These are phyloP conservation scores for Drosophila tripunctata DNA, from an alignment of 2,888 invertebrate species.

Conservation along the genomic window DNA sequence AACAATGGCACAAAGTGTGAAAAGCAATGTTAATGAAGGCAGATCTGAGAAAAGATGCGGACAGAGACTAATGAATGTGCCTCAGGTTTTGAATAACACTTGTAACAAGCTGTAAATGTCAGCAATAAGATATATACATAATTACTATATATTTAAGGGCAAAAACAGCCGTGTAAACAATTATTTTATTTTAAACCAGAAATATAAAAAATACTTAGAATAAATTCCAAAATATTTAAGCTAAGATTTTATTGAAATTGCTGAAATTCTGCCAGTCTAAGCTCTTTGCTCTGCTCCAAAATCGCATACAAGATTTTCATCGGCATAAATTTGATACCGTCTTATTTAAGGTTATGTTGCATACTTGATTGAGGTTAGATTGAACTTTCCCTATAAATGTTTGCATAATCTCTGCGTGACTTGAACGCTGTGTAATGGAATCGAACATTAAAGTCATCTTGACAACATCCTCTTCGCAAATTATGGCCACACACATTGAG, in stretches of 20 bases:
- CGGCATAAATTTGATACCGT: not conserved
- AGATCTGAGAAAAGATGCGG: constrained; percentile 11
- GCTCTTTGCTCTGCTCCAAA: too few relatives aligned
- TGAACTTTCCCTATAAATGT: constrained; percentile 1
- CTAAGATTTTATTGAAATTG: too few relatives aligned
- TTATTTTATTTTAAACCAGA: not conserved
- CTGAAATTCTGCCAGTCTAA: too few relatives aligned
- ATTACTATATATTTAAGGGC: constrained; percentile 7
- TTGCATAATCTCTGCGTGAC: constrained; percentile 2
- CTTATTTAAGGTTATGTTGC: not conserved
- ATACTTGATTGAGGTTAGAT: not conserved
- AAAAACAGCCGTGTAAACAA: not conserved
- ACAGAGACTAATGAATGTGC: constrained; percentile 57
- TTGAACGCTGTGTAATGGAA: constrained; percentile 4
- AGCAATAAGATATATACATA: constrained; percentile 13
- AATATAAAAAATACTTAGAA: too few relatives aligned
- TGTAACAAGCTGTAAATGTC: constrained; percentile 43
- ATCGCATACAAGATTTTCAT: too few relatives aligned
- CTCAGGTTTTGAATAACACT: constrained; percentile 8
- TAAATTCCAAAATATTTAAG: too few relatives aligned
- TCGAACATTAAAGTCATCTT: constrained; percentile 33
- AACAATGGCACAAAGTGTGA: constrained; percentile 71
- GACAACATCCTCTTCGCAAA: constrained; percentile 31
- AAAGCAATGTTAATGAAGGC: constrained; percentile 71
- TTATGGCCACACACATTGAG: constrained; percentile 35